Percentiles rank a stretch among this genome's conserved stretches.
Conservation (phyloP, 2,113 vertebrate species). For the Promerops cafer region DNA sequence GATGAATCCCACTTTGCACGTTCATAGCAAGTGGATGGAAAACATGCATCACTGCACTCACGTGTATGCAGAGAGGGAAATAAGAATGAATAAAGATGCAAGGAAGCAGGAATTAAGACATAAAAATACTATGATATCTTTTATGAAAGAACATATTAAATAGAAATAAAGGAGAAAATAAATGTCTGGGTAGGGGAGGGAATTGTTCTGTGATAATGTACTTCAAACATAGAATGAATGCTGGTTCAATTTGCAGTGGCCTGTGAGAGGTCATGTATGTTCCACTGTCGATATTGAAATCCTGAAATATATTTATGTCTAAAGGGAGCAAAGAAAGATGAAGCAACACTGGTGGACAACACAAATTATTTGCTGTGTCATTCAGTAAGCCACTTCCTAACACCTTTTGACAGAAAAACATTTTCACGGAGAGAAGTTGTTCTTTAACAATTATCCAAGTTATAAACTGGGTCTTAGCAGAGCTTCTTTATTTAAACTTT, state of each 20-base stretch:
- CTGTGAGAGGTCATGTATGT: not conserved
- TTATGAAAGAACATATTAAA: not conserved
- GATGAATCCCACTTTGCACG: not conserved
- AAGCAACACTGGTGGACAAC: not conserved
- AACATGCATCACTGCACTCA: not conserved
- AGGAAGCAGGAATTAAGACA: not conserved
- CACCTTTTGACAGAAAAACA: not conserved
- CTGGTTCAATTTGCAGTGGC: not conserved
- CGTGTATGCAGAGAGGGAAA: not conserved
- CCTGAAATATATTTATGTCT: not conserved
- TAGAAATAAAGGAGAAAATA: not conserved
- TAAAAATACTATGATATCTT: not conserved
- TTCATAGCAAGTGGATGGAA: not conserved
- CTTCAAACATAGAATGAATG: not conserved
- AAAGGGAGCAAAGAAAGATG: not conserved
- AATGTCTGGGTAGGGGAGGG: not conserved
- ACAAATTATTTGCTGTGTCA: not conserved
- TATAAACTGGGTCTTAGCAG: not conserved
- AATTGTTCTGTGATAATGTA: not conserved
- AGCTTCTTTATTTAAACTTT: not conserved
- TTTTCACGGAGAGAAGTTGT: not conserved
- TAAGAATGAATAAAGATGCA: not conserved
- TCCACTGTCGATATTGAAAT: rapidly evolving
- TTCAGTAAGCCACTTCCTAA: not conserved
- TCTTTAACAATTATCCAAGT: not conserved